Evolutionary conservation across 2,888 invertebrate genomes (phyloP), one percentile per base, ranked within the genome.

Genomic region (Charanyca ferruginea): DNA sequence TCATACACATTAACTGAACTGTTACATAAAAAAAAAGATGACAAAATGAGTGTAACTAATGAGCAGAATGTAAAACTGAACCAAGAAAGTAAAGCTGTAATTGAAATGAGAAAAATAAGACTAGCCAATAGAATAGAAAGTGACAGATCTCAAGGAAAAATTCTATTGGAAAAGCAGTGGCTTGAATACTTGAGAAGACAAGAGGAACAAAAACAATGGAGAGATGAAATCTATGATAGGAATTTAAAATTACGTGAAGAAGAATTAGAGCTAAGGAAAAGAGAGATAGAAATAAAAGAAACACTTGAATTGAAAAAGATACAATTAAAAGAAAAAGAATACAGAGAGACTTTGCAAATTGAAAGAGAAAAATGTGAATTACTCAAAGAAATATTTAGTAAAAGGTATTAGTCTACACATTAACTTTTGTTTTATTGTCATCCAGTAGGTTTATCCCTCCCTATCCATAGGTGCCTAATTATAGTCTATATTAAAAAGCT

Each of bases 131-230:
- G 89, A 80, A 89, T 91, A 68, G 88, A 91, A 69, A 83, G 87
- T 61, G 91, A 90, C 52, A 85, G 85, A 69, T 83, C 79, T 22
- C 89, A 89, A 73, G 85, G 87, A n/a, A 91, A 90, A 83, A 84
- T 90, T 60, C 84, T 86, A 60, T 80, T 91, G 58, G 91, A 91
- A 70, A 90, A 82, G 64, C 91, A 90, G 63, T 91, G 90, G 91
- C 72, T 91, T 47, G 85, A 90, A 66, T 91, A 89, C 81, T 81
- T 91, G 68, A 83, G 79, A 45, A 83, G 80, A 47, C 84, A 89
- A 78, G 90, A 91, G 73, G 84, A 84, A 28, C 79, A 87, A 47
- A 87, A 76, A 48, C 60, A 79, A 38, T 79, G 81, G 75, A 85
- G 79, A 66, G 87, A 90, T 65, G 79, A 87, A 41, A 81, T 89